Evolutionary conservation across 2,113 vertebrate genomes (phyloP).

Genomic region (Psittacara wagleri): DNA sequence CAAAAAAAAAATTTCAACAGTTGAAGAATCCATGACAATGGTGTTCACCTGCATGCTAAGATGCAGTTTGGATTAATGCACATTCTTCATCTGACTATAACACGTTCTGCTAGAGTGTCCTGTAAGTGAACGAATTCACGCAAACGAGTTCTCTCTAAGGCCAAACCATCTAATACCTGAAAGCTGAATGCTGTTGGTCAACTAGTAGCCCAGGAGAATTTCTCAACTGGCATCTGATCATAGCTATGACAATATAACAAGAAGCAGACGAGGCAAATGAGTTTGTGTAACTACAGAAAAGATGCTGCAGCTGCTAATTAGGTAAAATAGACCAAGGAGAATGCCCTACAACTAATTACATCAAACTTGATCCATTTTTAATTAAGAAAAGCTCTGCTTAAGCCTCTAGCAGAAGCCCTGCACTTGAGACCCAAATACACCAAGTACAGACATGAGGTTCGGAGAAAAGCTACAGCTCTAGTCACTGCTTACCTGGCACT

Average conservation of each 20-base stretch:
- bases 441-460: not conserved
- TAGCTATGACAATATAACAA: not conserved
- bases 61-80: not conserved
- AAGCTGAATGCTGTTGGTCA: not conserved
- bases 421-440: not conserved
- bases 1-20: not conserved
- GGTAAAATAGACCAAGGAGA: not conserved
- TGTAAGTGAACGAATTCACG: not conserved
- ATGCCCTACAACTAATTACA: not conserved
- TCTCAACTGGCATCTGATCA: not conserved
- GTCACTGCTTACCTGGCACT: not conserved
- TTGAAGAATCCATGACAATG: not conserved
- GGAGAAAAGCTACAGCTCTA: not conserved
- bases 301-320: not conserved
- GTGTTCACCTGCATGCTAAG: not conserved
- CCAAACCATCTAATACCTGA: not conserved
- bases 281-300: slow-evolving; percentile 1
- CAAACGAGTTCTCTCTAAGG: not conserved
- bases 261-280: not conserved
- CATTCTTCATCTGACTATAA: not conserved
- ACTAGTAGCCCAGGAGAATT: not conserved
- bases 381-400: slow-evolving; percentile 22
- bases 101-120: not conserved
- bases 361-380: slow-evolving; percentile 5
- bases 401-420: not conserved